Evolutionary conservation across 2,888 invertebrate species (phyloP), one percentile per base, ranked within the genome.

Genomic region (Leucophenga montana): DNA sequence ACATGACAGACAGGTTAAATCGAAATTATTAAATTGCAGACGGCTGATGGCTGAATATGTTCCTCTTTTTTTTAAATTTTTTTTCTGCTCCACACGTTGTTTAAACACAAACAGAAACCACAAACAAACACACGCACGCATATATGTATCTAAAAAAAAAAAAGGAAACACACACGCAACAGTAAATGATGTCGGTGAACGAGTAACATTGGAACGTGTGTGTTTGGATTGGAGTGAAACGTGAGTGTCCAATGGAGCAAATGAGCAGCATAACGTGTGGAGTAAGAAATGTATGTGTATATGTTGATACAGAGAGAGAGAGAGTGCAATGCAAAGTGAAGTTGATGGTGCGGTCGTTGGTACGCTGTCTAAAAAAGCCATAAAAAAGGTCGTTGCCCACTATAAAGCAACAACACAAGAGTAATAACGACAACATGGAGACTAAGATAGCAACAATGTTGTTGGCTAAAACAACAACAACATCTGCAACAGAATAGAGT

Each of bases 331-430:
- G 50, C 18, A 50, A 18, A 50, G 50, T 18, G 4, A 50, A 50
- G 50, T 50, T 50, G n/a, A n/a, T 27, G 1, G 18, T 50, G 18
- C 50, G 50, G n/a, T 50, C 18, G 50, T 50, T 50, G n/a, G 16
- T 18, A 39, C 39, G 8, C 14, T n/a, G 50, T 50, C 46, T 64
- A 62, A 46, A 62, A 61, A 48, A 22, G 62, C 62, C 48, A 64
- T 64, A 64, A 64, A 64, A 80, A 80, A 84, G 80, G 81, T 81
- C 81, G 81, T 84, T 81, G 81, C 83, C 81, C 81, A 81, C 75
- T 39, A 39, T 64, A 83, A 83, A 13, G 39, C 61, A 82, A 74
- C 78, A 75, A 79, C n/a, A 20, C 48, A 48, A 16, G 3, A 16
- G 11, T 13, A 48, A 48, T 8, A 48, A 48, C 61, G 67, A 70